Evolutionary conservation across 2,113 vertebrate species (phyloP), one percentile per base, ranked within the genome.

Genomic region (Oxygymnocypris stewartii): DNA sequence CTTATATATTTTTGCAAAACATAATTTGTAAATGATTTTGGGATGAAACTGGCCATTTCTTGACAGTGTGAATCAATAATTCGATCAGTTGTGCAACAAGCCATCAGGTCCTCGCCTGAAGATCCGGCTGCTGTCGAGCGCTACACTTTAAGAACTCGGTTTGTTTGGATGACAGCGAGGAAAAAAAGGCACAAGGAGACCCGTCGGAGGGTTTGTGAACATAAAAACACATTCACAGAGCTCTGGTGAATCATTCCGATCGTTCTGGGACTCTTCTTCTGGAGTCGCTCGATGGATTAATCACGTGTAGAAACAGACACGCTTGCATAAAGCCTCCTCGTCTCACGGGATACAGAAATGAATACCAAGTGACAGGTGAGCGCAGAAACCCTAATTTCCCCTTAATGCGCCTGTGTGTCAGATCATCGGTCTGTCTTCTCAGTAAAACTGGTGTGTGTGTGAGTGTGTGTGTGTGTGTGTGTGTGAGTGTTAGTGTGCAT

Each of bases 281-380:
- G n/a, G n/a, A n/a, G n/a, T n/a, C n/a, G n/a, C n/a, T n/a, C n/a
- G n/a, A n/a, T n/a, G 47, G 76, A 79, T 54, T 78, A 23, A 35
- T 57, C 14, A 57, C 25, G 31, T 51, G 74, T 77, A 47, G 74
- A 78, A 78, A 54, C 75, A 28, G 5, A 57, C 76, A 37, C 4
- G 18, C 76, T 78, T 78, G 51, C 76, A 78, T 78, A 78, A 20
- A 57, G 16, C 47, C 76, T 78, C 28, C 51, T 57, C 47, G 13
- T 59, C 54, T 79, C 77, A n/a, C 35, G 16, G 76, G 20, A 79
- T 40, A 37, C 5, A 61, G 54, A 79, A 59, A 79, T 79, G 11
- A 79, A 79, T 61, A 79, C 31, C 77, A 59, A n/a, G 20, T 59
- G 84, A 79, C 57, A 79, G 84, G 47, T 25, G 44, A 85, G 84